Evolutionary conservation across 1,140 invertebrate genomes (phyloP).

Genomic region (Euwallacea fornicatus): DNA sequence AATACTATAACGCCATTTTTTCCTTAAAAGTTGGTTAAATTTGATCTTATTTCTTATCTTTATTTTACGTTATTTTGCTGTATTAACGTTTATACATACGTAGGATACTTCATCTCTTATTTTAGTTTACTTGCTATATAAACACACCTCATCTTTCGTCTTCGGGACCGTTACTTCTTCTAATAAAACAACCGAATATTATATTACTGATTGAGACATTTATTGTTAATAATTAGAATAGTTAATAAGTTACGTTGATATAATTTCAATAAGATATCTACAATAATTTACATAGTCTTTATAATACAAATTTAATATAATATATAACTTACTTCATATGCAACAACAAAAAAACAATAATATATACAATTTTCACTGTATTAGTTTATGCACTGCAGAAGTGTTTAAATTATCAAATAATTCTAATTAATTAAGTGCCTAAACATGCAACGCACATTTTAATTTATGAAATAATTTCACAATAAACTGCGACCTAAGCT

Average conservation of each 20-base stretch:
- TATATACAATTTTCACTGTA: neutral
- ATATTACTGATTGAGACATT: slow-evolving; percentile 2
- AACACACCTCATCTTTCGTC: too few species aligned
- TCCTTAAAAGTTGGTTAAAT: too few species aligned
- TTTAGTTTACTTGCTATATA: too few species aligned
- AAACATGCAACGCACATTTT: neutral
- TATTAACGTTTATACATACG: too few species aligned
- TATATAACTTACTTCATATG: neutral
- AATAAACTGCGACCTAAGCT: too few species aligned
- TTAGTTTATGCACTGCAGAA: neutral
- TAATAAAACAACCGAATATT: neutral
- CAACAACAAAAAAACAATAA: neutral
- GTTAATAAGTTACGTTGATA: slow-evolving; percentile 4
- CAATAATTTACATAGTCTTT: slow-evolving; percentile 1
- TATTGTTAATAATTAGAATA: slow-evolving; percentile 4
- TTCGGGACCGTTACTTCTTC: too few species aligned
- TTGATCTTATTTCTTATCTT: too few species aligned
- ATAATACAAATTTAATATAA: slow-evolving; percentile 2
- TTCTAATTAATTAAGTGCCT: neutral
- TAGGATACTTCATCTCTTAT: too few species aligned
- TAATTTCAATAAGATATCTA: neutral
- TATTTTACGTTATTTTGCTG: too few species aligned
- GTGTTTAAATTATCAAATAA: neutral
- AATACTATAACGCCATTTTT: too few species aligned
- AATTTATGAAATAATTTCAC: neutral